Percentiles rank a stretch among this genome's conserved stretches.
Evolutionary conservation across 1,140 invertebrate genomes (phyloP).

Genomic region (Aphidius gifuensis): DNA sequence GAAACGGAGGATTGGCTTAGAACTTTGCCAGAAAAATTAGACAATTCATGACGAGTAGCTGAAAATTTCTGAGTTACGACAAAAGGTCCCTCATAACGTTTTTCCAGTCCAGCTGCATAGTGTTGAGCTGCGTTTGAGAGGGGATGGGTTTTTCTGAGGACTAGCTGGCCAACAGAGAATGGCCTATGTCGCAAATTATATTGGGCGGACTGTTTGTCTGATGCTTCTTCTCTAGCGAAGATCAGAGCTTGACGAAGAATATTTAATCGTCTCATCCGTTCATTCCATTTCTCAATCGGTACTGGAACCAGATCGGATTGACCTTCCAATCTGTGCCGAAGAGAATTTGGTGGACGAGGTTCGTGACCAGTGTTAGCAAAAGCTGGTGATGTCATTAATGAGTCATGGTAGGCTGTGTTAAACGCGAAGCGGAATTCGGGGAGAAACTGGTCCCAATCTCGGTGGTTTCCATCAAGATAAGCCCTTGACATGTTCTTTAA

Average conservation of each 20-base stretch:
- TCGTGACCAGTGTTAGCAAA: constrained; percentile 38
- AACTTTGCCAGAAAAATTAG: neutral
- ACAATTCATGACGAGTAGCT: neutral
- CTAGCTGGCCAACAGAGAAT: constrained; percentile 15
- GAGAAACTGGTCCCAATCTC: constrained; percentile 41
- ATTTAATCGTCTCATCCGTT: constrained; percentile 2
- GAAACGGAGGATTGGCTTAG: neutral
- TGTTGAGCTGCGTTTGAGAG: constrained; percentile 17
- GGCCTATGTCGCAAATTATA: constrained; percentile 11
- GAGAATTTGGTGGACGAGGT: neutral
- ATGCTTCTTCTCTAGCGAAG: neutral
- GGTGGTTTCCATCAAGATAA: constrained; percentile 42
- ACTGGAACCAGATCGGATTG: neutral
- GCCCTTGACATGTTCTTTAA: constrained; percentile 41
- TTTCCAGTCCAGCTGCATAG: constrained; percentile 21
- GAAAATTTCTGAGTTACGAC: neutral
- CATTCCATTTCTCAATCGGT: neutral
- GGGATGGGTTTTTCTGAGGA: constrained; percentile 14
- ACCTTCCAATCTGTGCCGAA: neutral
- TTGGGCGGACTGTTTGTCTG: neutral
- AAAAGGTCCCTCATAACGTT: constrained; percentile 21
- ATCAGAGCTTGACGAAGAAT: neutral
- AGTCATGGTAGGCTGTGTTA: constrained; percentile 39
- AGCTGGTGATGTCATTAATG: constrained; percentile 42
- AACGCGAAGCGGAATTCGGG: constrained; percentile 41